Base-by-base conservation (phyloP, 2,888 invertebrate genomes). In the Perizoma affinitatum region DNA sequence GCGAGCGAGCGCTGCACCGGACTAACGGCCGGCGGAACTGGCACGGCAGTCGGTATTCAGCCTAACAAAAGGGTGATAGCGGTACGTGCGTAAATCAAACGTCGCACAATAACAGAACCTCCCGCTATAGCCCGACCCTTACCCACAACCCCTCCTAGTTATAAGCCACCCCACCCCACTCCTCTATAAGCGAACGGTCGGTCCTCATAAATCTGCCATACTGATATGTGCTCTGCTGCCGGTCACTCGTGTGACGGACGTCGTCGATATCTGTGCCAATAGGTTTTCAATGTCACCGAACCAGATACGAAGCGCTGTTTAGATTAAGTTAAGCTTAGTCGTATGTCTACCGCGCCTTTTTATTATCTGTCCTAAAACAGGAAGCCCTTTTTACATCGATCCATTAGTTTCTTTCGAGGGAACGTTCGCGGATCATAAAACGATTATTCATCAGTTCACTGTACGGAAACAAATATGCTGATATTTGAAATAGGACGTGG, bases 11-110 rank as follows among this genome's bases (percentile, higher is more conserved):
- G 78, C 74, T 86, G 85, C 86, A 83, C 79, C 78, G 77, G 82
- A 81, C 79, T 76, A 75, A 76, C 85, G 86, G 85, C 78, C 75
- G 75, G 78, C 86, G 86, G 86, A 86, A 87, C 85, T 83, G 83
- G 87, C 84, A 87, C 87, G 87, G 84, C 86, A 88, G 88, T 85
- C 85, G 83, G 88, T 86, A 86, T 88, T 86, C 88, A 84, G 81
- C 79, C 84, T 84, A 89, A 91, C 91, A 91, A 90, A 89, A 89
- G 91, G 90, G 89, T 89, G 90, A 90, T 90, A 90, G 89, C 90
- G 86, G 87, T 88, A 82, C 87, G 87, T 90, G 88, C 90, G 90
- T 91, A 91, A 91, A 91, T 91, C 91, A 91, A 90, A 89, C 88
- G 88, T 88, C 88, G 88, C 82, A 91, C 90, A 91, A 91, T 91